A percentile compares a stretch with the other conserved stretches of the same genome.
Conservation (phyloP, 2,797 vertebrate genomes). For the Sylvia borin region DNA sequence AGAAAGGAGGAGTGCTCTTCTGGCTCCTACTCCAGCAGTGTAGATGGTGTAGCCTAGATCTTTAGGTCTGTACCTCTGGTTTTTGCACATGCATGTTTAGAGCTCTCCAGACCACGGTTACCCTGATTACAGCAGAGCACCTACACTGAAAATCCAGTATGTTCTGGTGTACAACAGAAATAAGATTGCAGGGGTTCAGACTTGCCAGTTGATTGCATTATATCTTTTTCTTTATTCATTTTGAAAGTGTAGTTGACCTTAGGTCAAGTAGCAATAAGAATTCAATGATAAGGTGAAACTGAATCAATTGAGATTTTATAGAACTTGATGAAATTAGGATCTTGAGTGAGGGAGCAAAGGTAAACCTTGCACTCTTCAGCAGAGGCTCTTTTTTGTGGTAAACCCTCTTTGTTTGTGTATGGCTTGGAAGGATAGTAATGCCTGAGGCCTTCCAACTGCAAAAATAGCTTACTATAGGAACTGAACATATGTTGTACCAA, state of each 20-base stretch:
- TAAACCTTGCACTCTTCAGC: conserved; percentile 33
- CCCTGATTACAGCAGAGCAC: neutral
- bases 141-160: neutral
- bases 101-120: neutral
- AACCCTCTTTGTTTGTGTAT: conserved; percentile 52
- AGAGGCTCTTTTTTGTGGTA: conserved; percentile 51
- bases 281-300: neutral
- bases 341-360: conserved; percentile 29
- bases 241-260: neutral
- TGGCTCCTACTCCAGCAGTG: neutral
- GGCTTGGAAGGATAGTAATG: conserved; percentile 47
- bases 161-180: neutral
- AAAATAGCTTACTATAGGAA: conserved; percentile 64
- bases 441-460: conserved; percentile 67
- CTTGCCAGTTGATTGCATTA: neutral
- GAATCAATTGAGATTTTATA: neutral
- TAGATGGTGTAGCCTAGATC: neutral
- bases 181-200: neutral
- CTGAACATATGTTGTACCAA: conserved; percentile 62
- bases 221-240: neutral
- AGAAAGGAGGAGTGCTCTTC: neutral
- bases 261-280: neutral
- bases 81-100: neutral
- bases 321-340: conserved; percentile 33
- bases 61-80: neutral